Conservation (phyloP, 92 coral and sea anemone species). For the Metridium senile region DNA sequence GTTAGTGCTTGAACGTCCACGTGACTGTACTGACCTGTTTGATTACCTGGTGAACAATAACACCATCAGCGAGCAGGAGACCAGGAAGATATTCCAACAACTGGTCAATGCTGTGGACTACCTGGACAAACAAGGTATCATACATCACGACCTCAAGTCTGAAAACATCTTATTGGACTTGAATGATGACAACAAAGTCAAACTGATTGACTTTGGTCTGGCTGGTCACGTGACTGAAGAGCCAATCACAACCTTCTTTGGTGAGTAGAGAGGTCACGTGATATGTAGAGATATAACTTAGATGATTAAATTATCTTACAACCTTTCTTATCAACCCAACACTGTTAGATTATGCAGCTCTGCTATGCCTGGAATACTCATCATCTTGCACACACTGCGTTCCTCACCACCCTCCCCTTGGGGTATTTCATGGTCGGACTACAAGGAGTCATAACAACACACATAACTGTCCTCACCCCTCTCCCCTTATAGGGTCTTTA, state of each 20-base stretch:
- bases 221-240: neutral
- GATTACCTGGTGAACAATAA: neutral
- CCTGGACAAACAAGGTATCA: conserved; percentile 17
- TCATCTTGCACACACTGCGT: no score
- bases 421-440: no score
- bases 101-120: conserved; percentile 3
- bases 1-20: conserved; percentile 16
- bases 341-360: no score
- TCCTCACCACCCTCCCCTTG: no score
- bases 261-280: conserved; percentile 10
- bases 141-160: conserved; percentile 26
- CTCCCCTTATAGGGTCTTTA: no score
- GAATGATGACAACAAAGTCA: conserved; percentile 1
- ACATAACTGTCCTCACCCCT: no score
- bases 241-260: conserved; percentile 19
- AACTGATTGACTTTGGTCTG: conserved; percentile 32
- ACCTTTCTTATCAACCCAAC: no score
- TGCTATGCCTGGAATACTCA: no score
- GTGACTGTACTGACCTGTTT: conserved; percentile 16
- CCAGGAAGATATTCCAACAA: conserved; percentile 6
- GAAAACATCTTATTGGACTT: conserved; percentile 24
- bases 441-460: no score
- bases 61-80: conserved; percentile 8
- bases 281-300: neutral
- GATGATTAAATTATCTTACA: neutral